Evolutionary conservation across 2,888 invertebrate species (phyloP), one percentile per base, ranked within the genome.

Genomic region (Tridacna crocea): DNA sequence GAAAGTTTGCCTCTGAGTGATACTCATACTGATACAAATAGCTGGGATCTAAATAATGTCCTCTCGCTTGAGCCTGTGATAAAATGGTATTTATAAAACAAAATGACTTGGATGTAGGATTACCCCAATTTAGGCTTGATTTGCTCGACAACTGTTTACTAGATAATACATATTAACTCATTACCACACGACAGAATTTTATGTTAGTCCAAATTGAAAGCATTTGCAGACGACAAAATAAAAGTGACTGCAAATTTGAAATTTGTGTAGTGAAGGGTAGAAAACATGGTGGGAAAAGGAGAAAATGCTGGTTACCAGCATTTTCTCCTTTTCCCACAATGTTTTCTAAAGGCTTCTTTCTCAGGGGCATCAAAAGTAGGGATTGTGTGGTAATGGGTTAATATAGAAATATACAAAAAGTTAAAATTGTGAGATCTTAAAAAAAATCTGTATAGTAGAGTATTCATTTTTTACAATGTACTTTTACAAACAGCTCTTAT

Each of bases 11-110:
- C 60, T 86, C 86, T 3, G 81, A 79, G 36, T 86, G 86, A 58
- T 86, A 86, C 55, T 84, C 84, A 65, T 84, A 84, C 58, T 77
- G 77, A 70, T 86, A 86, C 26, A 79, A 22, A 47, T 79, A 78
- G 75, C 72, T 83, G 8, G 82, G 79, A 55, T 86, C 81, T 13
- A 61, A 47, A 70, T 70, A 70, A 26, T 70, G 70, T 13, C 26
- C 51, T 47, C 70, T n/a, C 0, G 47, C 51, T 26, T 70, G 70
- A 47, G 47, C 47, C 70, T 70, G 26, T 1, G 46, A 68, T 22
- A 24, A 1, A 55, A 13, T 51, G 51, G 12, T 51, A 36, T 36
- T 36, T 36, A 36, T 36, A 36, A 36, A 36, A 36, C 36, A 2
- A 36, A 36, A 36, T 36, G 36, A 36, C 36, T 4, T 36, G 8